These are phyloP conservation scores for Plagodis dolabraria DNA, from an alignment of 2,888 invertebrate genomes.

Conservation along the genomic window DNA sequence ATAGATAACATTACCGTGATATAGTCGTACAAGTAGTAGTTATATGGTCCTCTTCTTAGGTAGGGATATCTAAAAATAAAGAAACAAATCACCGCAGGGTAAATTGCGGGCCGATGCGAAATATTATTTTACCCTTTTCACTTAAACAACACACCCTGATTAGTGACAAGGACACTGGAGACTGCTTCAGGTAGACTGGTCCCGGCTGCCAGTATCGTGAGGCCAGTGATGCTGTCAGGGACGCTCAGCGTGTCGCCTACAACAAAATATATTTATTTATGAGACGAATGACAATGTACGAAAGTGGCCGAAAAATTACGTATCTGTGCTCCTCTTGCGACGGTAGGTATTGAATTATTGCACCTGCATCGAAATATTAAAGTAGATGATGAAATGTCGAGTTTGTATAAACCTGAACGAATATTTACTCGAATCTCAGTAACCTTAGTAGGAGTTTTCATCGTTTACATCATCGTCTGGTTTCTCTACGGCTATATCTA, in stretches of 20 bases:
- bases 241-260: slow-evolving; percentile 91
- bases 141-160: slow-evolving; percentile 83
- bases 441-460: too few species aligned
- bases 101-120: too few species aligned
- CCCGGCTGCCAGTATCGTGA: slow-evolving; percentile 93
- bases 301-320: slow-evolving; percentile 26
- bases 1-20: too few species aligned
- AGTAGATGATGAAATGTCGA: too few species aligned
- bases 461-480: too few species aligned
- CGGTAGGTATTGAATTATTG: slow-evolving; percentile 31
- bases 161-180: slow-evolving; percentile 92
- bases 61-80: too few species aligned
- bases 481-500: too few species aligned
- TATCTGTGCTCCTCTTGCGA: slow-evolving; percentile 26
- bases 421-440: too few species aligned
- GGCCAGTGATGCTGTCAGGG: slow-evolving; percentile 94
- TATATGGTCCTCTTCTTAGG: too few species aligned
- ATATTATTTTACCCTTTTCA: background rate
- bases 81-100: too few species aligned
- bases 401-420: too few species aligned
- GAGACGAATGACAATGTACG: slow-evolving; percentile 7
- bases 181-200: slow-evolving; percentile 95
- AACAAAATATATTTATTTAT: slow-evolving; percentile 2
- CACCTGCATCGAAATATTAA: slow-evolving; percentile 23
- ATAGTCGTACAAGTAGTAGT: too few species aligned